These are phyloP conservation scores for Lophura nycthemera DNA, from an alignment of 2,113 vertebrate species.

Conservation along the genomic window DNA sequence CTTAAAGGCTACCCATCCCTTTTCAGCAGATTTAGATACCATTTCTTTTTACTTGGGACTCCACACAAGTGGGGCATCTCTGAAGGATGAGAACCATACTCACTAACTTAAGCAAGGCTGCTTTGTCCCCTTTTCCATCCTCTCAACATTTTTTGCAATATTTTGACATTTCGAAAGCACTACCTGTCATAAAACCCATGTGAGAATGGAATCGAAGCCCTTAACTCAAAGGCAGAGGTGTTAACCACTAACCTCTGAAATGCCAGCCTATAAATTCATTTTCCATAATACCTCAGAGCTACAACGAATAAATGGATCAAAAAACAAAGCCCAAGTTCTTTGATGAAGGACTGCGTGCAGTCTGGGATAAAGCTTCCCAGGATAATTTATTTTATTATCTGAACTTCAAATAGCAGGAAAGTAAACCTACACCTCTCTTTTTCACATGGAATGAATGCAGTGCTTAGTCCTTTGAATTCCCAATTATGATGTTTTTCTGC, in stretches of 20 bases:
- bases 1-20: background rate
- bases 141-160: background rate
- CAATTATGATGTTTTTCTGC: background rate
- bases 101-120: background rate
- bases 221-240: slow-evolving; percentile 76
- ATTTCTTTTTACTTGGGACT: background rate
- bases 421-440: background rate
- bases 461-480: background rate
- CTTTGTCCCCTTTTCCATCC: background rate
- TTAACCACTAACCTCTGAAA: slow-evolving; percentile 80
- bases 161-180: slow-evolving; percentile 9
- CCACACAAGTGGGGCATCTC: background rate
- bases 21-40: background rate
- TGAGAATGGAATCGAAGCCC: slow-evolving; percentile 80
- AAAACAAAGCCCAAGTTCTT: background rate
- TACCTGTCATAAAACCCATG: slow-evolving; percentile 28
- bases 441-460: background rate
- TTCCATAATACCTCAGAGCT: background rate
- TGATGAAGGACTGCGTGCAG: background rate
- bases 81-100: background rate
- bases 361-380: background rate
- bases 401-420: background rate
- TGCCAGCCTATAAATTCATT: slow-evolving; percentile 28
- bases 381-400: background rate
- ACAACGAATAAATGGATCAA: background rate